These are phyloP conservation scores for Zaprionus kolodkinae DNA, from an alignment of 1,140 invertebrate genomes.

Conservation along the genomic window DNA sequence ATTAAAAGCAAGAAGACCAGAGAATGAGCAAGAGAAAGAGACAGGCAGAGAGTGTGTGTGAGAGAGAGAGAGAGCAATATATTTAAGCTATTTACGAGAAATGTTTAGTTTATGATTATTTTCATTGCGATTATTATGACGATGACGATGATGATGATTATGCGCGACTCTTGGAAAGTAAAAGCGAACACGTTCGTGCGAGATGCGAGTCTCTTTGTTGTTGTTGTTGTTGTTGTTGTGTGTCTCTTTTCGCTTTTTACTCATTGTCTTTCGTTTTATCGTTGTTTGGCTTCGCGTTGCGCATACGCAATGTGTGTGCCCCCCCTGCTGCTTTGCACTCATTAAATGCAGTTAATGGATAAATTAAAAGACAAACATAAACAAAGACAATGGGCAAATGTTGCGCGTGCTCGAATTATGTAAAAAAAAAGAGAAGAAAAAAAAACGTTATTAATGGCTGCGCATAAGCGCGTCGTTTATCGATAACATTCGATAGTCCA, in stretches of 20 bases:
- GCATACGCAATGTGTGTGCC: conserved; percentile 46
- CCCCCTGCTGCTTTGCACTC: conserved; percentile 46
- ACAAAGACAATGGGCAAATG: conserved; percentile 54
- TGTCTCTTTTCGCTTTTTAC: conserved; percentile 40
- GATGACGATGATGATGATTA: conserved; percentile 1
- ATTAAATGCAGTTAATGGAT: conserved; percentile 77
- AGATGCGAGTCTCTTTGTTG: neutral
- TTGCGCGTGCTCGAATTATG: conserved; percentile 28
- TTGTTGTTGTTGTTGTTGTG: conserved; percentile 18
- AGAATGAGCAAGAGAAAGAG: conserved; percentile 30
- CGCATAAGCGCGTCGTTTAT: neutral
- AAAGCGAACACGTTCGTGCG: conserved; percentile 3
- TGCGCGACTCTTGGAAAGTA: conserved; percentile 2
- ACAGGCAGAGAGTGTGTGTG: conserved; percentile 7
- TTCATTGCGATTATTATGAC: conserved; percentile 9
- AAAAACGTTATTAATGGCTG: too few relatives aligned
- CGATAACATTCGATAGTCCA: conserved; percentile 9
- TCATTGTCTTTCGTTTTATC: conserved; percentile 8
- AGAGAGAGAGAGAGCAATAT: neutral
- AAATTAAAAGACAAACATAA: conserved; percentile 62
- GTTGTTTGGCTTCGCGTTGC: conserved; percentile 46
- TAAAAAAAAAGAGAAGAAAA: neutral
- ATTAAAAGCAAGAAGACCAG: conserved; percentile 57
- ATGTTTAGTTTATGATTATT: conserved; percentile 5
- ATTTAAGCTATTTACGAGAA: conserved; percentile 7